Base-by-base conservation (phyloP, 2,113 vertebrate species). In the Guaruba guarouba region DNA sequence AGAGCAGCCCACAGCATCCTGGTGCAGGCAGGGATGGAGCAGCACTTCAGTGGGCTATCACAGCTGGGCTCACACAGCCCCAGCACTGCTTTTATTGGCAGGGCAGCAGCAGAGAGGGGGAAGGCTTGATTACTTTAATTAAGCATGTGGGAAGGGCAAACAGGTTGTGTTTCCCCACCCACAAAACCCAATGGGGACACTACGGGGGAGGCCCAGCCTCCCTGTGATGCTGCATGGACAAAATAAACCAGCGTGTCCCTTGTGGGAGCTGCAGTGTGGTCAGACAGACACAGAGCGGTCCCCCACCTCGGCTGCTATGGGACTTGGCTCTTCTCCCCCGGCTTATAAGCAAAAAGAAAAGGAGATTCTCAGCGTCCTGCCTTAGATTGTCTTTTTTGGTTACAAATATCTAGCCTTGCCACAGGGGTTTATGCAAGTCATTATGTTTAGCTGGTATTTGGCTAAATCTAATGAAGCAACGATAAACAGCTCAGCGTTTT, bases 381-480 rank as follows among this genome's bases (percentile, higher is more conserved):
- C 89, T 89, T 39, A 33, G 13, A 35, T 63, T 41, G 85, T 73
- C 52, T 39, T 88, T 79, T 78, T 46, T 31, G 69, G 57, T 33
- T n/a, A 29, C 44, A 69, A 39, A 94, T 95, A 95, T 51, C 77
- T 59, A 96, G 82, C 87, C 81, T 82, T 96, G 96, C 96, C 96
- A 95, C 71, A n/a, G 81, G 80, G 89, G 86, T 96, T 97, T 97
- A 85, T 94, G 89, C 94, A 93, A 95, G 86, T 97, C 97, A 98
- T 98, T 97, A 96, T 13, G 57, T 97, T 97, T 93, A 96, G 94
- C 94, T 64, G 94, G 95, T 97, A 97, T 98, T 98, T 98, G 97
- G 97, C 97, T 92, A 96, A 96, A 97, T 96, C 95, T 98, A 98
- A 98, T 97, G 97, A 98, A 97, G 96, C 97, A 94, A 64, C 68